Percentiles rank a stretch among this genome's conserved stretches.
These are phyloP conservation scores for Ptilonorhynchus violaceus DNA, from an alignment of 2,113 vertebrate genomes.

Conservation along the genomic window DNA sequence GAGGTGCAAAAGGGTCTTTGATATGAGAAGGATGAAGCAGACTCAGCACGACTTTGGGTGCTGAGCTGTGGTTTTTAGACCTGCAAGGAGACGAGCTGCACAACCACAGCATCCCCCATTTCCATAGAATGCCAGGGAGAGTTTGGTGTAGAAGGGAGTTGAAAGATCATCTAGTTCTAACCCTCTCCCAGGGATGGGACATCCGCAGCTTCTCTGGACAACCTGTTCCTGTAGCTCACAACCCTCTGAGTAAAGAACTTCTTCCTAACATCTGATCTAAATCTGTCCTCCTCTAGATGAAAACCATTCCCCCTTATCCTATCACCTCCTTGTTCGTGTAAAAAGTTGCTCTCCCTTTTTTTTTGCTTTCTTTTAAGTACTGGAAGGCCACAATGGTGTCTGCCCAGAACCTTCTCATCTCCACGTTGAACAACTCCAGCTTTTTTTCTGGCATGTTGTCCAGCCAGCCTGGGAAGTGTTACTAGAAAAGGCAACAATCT, in stretches of 20 bases:
- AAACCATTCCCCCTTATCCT: neutral
- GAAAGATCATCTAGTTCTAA: neutral
- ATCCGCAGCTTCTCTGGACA: neutral
- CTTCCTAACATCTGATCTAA: neutral
- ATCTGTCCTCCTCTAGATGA: neutral
- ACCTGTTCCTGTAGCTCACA: neutral
- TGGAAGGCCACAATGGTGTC: too few species aligned
- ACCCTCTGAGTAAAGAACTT: neutral
- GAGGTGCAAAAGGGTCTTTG: neutral
- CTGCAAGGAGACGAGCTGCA: neutral
- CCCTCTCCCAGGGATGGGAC: neutral
- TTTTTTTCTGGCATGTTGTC: neutral
- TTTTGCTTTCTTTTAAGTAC: neutral
- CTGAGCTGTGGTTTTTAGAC: neutral
- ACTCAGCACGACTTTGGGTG: neutral
- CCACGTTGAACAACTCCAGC: neutral
- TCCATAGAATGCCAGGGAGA: neutral
- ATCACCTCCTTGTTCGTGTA: too few species aligned
- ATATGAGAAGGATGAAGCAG: neutral
- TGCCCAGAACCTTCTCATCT: neutral
- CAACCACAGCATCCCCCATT: neutral
- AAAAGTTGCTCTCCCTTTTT: neutral
- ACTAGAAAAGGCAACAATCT: neutral
- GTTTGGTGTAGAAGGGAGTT: neutral
- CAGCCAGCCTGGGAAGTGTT: neutral